These are phyloP conservation scores for Hartigia nigra DNA, from an alignment of 2,888 invertebrate genomes.

Conservation along the genomic window DNA sequence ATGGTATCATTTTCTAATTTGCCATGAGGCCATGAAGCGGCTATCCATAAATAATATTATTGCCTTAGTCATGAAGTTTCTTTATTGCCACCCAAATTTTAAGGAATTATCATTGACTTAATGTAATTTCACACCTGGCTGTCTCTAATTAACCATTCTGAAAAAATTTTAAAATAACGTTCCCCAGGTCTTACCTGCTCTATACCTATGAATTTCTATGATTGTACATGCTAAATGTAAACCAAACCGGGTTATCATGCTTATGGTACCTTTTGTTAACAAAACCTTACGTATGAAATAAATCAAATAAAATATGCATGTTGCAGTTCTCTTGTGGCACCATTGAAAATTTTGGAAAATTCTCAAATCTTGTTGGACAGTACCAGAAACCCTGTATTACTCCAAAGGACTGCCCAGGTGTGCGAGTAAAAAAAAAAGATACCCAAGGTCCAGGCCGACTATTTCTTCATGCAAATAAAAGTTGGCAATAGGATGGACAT, in stretches of 20 bases:
- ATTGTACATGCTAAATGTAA: background rate
- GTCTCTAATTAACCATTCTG: background rate
- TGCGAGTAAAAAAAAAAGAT: background rate
- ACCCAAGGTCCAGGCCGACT: background rate
- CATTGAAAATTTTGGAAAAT: background rate
- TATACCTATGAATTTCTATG: background rate
- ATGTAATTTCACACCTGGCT: background rate
- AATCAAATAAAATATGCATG: background rate
- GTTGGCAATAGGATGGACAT: background rate
- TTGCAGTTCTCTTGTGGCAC: background rate
- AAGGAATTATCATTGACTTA: background rate
- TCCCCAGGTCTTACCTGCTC: background rate
- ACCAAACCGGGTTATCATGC: background rate
- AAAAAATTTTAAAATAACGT: background rate
- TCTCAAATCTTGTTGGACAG: background rate
- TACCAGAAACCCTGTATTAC: background rate
- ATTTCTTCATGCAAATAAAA: background rate
- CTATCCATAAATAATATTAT: background rate
- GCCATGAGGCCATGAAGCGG: background rate
- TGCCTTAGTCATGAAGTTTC: background rate
- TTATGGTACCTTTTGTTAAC: background rate
- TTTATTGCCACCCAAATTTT: background rate
- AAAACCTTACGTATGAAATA: background rate
- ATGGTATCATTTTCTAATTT: background rate
- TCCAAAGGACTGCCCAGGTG: background rate